A percentile compares a stretch with the other conserved stretches of the same genome.
These are phyloP conservation scores for Urocolius indicus DNA, from an alignment of 2,113 vertebrate species.

Conservation along the genomic window DNA sequence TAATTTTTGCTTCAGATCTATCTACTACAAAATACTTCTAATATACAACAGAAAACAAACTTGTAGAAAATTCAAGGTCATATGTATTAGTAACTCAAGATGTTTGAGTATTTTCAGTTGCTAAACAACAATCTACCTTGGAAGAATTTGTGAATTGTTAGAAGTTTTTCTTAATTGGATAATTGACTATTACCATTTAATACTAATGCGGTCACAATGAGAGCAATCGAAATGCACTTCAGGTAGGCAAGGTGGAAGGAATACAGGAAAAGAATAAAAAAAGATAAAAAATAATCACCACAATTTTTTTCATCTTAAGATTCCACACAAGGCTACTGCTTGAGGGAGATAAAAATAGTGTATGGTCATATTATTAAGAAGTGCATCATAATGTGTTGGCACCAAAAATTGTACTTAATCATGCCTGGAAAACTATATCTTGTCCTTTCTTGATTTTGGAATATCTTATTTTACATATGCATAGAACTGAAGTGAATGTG, in stretches of 20 bases:
- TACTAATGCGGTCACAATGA: constrained; percentile 6
- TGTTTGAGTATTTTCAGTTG: neutral
- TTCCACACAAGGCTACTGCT: neutral
- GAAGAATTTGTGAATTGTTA: constrained; percentile 1
- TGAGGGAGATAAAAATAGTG: neutral
- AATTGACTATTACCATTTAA: constrained; percentile 9
- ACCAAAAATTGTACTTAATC: neutral
- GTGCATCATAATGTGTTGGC: neutral
- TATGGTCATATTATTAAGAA: neutral
- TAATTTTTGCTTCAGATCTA: neutral
- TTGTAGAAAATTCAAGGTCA: neutral
- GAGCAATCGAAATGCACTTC: neutral
- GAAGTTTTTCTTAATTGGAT: neutral
- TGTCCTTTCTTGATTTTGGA: neutral
- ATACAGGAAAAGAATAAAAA: neutral
- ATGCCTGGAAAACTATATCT: neutral
- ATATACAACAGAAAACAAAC: neutral
- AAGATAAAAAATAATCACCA: neutral
- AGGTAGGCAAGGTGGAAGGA: neutral
- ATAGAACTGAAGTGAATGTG: neutral
- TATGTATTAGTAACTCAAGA: neutral
- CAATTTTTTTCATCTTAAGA: neutral
- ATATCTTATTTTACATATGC: neutral
- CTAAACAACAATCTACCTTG: neutral
- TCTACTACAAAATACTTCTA: neutral